Evolutionary conservation across 2,113 vertebrate genomes (phyloP).

Genomic region (Eulemur macaco): DNA sequence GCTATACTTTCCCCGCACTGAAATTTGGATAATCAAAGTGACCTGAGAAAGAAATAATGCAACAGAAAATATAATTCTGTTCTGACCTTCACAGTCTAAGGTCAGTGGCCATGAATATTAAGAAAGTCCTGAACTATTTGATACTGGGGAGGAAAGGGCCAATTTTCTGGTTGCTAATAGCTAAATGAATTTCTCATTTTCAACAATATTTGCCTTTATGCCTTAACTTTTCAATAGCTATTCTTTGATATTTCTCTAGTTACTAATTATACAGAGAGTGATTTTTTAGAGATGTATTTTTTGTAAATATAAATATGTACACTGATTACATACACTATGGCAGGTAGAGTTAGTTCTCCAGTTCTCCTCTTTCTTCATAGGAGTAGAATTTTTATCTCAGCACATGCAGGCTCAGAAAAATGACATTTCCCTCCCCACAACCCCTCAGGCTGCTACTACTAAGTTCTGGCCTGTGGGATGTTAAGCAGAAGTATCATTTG

Average conservation of each 20-base stretch:
- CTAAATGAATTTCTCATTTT: not conserved
- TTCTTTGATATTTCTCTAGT: not conserved
- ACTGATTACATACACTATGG: accelerated
- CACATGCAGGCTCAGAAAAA: not conserved
- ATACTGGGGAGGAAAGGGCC: not conserved
- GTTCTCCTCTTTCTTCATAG: not conserved
- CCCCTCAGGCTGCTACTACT: not conserved
- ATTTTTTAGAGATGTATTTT: not conserved
- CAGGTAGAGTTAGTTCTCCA: not conserved
- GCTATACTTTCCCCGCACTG: not conserved
- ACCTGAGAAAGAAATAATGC: not conserved
- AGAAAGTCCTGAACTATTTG: not conserved
- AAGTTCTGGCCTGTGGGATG: not conserved
- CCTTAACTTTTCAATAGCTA: not conserved
- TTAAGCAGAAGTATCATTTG: not conserved
- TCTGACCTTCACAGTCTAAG: not conserved
- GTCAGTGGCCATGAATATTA: not conserved
- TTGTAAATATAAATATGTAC: not conserved
- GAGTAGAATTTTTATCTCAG: not conserved
- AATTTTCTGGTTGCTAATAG: not conserved
- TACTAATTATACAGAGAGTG: not conserved
- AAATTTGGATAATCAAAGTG: not conserved
- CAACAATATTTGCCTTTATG: not conserved
- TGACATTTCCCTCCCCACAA: not conserved
- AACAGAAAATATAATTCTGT: not conserved